phyloP scores from a whole-genome alignment of 2,113 vertebrate species.

The Micromys minutus region DNA sequence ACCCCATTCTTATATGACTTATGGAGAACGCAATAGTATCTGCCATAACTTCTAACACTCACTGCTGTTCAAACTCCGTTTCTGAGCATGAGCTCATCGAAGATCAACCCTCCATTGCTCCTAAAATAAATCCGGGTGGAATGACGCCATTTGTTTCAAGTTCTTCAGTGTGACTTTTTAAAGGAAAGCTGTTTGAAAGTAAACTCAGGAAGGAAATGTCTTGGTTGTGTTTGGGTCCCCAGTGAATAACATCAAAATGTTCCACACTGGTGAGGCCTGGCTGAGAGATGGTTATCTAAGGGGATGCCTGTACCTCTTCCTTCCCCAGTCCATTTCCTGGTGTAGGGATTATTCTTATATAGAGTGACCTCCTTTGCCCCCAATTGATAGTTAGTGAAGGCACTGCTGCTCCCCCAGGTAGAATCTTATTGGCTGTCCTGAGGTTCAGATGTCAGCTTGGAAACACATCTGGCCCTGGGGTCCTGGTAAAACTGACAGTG shows the following conservation, averaged over 20 bases:
- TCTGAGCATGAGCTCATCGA: constrained; percentile 66
- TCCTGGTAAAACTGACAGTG: constrained; percentile 82
- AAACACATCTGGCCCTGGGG: constrained; percentile 78
- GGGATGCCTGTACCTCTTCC: background rate
- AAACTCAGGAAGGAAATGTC: constrained; percentile 77
- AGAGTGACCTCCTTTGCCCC: background rate
- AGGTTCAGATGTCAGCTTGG: constrained; percentile 76
- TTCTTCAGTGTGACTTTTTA: constrained; percentile 57
- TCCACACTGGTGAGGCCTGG: background rate
- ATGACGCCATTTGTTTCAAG: constrained; percentile 72
- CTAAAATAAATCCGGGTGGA: constrained; percentile 74
- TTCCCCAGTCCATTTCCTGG: background rate
- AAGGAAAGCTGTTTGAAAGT: constrained; percentile 55
- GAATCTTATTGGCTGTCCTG: constrained; percentile 60
- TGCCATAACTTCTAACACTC: background rate
- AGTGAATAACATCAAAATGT: constrained; percentile 41
- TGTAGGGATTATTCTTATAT: background rate
- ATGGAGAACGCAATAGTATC: constrained; percentile 48
- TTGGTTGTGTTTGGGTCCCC: constrained; percentile 42
- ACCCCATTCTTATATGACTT: background rate
- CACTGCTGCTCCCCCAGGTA: constrained; percentile 34
- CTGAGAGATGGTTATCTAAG: constrained; percentile 36
- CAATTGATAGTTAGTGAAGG: constrained; percentile 22
- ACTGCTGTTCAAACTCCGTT: constrained; percentile 47
- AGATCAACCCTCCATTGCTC: constrained; percentile 68